Evolutionary conservation across 2,113 vertebrate species (phyloP).

Genomic region (Arizona elegans): DNA sequence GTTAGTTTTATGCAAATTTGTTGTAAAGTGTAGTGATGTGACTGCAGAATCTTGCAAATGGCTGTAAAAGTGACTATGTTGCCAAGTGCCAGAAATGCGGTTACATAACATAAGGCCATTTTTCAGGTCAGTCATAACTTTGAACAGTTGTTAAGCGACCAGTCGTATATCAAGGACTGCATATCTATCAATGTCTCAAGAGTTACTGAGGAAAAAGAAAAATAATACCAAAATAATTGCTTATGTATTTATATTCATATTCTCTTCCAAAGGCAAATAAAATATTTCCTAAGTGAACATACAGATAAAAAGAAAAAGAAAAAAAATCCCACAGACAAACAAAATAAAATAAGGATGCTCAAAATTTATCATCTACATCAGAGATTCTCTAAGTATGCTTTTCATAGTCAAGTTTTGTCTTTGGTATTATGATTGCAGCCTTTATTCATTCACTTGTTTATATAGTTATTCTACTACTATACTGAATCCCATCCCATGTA

Average conservation of each 20-base stretch:
- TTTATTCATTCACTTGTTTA: background rate
- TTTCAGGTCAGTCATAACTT: background rate
- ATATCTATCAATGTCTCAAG: background rate
- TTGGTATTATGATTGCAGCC: background rate
- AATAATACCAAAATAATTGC: background rate
- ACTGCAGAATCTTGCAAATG: background rate
- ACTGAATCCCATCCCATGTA: background rate
- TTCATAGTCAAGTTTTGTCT: slow-evolving; percentile 24
- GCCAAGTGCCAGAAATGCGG: background rate
- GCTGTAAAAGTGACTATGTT: background rate
- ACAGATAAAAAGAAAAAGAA: no score
- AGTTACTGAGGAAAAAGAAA: background rate
- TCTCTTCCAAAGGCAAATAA: background rate
- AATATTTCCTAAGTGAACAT: background rate
- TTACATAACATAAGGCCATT: background rate
- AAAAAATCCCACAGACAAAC: background rate
- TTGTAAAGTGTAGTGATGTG: background rate
- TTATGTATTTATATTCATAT: background rate
- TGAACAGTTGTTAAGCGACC: background rate
- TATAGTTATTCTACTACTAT: background rate
- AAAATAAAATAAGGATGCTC: background rate
- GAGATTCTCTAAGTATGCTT: background rate
- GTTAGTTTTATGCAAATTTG: background rate
- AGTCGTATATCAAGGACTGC: background rate
- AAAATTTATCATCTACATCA: background rate